Base-by-base conservation (phyloP, 2,113 vertebrate species). In the Argyrosomus japonicus region DNA sequence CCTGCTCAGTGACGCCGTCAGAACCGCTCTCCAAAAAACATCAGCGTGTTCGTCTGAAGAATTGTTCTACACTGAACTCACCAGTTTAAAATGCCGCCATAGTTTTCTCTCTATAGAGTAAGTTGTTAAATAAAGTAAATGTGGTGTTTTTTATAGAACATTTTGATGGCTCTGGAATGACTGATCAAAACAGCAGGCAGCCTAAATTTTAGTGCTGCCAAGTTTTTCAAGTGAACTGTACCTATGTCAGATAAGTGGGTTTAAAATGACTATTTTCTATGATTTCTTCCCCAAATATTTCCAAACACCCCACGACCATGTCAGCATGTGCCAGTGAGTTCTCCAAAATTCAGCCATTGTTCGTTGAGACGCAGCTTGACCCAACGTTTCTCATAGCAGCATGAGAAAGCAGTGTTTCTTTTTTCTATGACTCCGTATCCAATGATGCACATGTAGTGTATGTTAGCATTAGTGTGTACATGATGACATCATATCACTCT, bases 241-340 rank as follows among this genome's bases (percentile, higher is more conserved):
- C 19, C 14, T 18, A 14, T 13, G 45, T 64, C 15, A 10, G 11
- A 14, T 15, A 17, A 47, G n/a, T 45, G 63, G 3, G 25, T 57
- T 77, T 14, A 58, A 47, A 36, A 12, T 45, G 11, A 11, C 27
- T 32, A 7, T 50, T 61, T 57, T 47, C 3, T 32, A 14, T 23
- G 36, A 25, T 71, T 63, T 71, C 32, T 47, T 63, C 43, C 25
- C 12, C 19, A 48, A 47, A 48, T 36, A 36, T 57, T 25, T 9
- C 32, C 2, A 19, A 40, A 53, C 27, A 53, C 4, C 47, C 32
- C 47, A 45, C 25, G 6, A 61, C 19, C 14, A 40, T 29, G 10
- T 57, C 50, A 64, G 72, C 73, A 25, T 69, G 36, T 82, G 64
- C 23, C 61, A 81, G 32, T 5, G 40, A 68, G 5, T 50, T 60